phyloP scores from a whole-genome alignment of 1,140 invertebrate species.

The Neuroterus valhalla region DNA sequence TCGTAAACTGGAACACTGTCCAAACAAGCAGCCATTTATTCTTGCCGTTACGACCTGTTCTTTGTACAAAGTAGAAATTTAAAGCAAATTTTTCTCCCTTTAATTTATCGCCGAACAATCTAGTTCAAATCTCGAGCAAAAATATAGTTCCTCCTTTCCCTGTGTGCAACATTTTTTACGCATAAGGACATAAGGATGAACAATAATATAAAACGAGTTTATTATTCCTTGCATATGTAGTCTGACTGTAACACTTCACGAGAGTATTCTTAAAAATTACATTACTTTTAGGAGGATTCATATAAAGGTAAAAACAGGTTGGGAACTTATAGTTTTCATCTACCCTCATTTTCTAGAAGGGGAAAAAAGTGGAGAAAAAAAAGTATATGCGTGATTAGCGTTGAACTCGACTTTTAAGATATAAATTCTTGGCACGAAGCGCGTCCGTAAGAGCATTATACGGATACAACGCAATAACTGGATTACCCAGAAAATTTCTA shows the following conservation, averaged over 20 bases:
- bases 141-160: too few relatives aligned
- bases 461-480: slow-evolving; percentile 22
- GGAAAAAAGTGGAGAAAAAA: neutral
- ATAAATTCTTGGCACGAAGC: slow-evolving; percentile 24
- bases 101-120: too few relatives aligned
- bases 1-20: slow-evolving; percentile 16
- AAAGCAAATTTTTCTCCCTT: neutral
- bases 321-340: slow-evolving; percentile 11
- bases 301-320: slow-evolving; percentile 16
- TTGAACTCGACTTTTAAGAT: slow-evolving; percentile 8
- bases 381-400: slow-evolving; percentile 21
- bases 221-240: neutral
- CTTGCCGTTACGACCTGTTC: neutral
- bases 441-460: slow-evolving; percentile 11
- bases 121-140: too few relatives aligned
- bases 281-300: slow-evolving; percentile 22
- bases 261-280: slow-evolving; percentile 9
- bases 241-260: neutral
- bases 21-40: neutral
- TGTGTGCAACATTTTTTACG: too few relatives aligned
- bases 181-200: neutral
- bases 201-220: slow-evolving; percentile 16
- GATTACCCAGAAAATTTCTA: slow-evolving; percentile 26
- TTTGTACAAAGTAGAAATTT: neutral
- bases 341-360: neutral